Conservation (phyloP, 2,888 invertebrate genomes). For the Adela reaumurella region DNA sequence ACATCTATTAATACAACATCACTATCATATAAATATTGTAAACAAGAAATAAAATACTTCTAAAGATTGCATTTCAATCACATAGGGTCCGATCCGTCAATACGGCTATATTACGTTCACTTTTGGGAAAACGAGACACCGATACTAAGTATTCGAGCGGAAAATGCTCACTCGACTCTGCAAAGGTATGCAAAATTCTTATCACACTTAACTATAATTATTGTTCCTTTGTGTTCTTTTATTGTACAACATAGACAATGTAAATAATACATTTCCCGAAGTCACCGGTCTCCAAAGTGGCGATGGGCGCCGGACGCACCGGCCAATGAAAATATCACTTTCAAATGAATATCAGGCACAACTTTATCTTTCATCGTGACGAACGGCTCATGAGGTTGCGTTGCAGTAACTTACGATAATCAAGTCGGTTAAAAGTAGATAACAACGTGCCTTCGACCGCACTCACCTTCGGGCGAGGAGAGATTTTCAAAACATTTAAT, state of each 20-base stretch:
- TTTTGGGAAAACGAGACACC: slow-evolving; percentile 53
- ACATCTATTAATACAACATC: slow-evolving; percentile 40
- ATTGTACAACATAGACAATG: slow-evolving; percentile 10
- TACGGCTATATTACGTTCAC: slow-evolving; percentile 47
- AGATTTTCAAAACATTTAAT: neutral
- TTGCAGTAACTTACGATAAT: no score
- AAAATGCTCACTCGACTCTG: slow-evolving; percentile 32
- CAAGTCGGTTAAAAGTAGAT: no score
- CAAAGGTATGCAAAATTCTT: slow-evolving; percentile 58
- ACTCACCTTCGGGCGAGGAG: no score
- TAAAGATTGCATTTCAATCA: slow-evolving; percentile 59
- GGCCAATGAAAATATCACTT: no score
- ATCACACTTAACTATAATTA: slow-evolving; percentile 57
- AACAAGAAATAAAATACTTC: slow-evolving; percentile 58
- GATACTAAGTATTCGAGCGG: slow-evolving; percentile 51
- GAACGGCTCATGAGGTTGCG: no score
- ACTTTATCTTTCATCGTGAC: no score
- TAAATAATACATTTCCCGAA: no score
- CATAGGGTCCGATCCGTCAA: slow-evolving; percentile 56
- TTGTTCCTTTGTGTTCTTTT: slow-evolving; percentile 56
- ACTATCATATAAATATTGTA: slow-evolving; percentile 49
- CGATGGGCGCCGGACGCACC: no score
- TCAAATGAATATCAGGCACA: no score
- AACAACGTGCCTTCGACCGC: no score
- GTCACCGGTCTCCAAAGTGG: no score